Base-by-base conservation (phyloP, 2,888 invertebrate species). In the Calameuta pallipes region DNA sequence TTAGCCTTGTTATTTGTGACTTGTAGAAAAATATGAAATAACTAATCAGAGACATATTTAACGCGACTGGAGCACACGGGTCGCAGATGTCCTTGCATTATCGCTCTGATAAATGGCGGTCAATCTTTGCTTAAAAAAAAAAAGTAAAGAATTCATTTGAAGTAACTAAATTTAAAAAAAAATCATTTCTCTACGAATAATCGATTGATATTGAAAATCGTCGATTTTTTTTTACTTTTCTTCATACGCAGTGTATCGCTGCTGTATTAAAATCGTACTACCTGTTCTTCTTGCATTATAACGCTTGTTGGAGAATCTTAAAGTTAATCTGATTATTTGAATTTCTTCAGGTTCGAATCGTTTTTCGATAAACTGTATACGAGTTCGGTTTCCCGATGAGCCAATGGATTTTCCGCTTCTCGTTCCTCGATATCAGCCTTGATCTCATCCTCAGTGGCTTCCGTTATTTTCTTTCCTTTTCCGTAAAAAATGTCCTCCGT, bases 401-500 rank as follows among this genome's bases (percentile, higher is more conserved):
- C 93, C 74, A 89, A 79, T 12, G 92, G 92, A 88, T 93, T 93
- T 87, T 93, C 93, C 2, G 92, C 90, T 74, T 89, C 82, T 78
- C 93, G 87, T 82, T 93, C 93, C 76, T 89, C 87, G 73, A 93
- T 82, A 83, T 93, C 93, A 71, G 91, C 90, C 75, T 92, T 90
- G 1, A 94, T 92, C 88, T 94, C 94, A 4, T 92, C 90, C 1
- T 91, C 89, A 41, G 93, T 92, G 0, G 93, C 91, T 11, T 93
- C 90, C 0, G 92, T 92, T 3, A 95, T 89, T 4, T 91, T 85
- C 87, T 93, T 94, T 69, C 93, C 94, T 76, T 85, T 86, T 1
- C 95, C 95, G 84, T 94, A 94, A 90, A 92, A 95, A 0, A 94
- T 94, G 35, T 94, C 93, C 88, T 96, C 96, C 0, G 93, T 94